Conservation (phyloP, 2,113 vertebrate species). For the Dipodomys merriami region DNA sequence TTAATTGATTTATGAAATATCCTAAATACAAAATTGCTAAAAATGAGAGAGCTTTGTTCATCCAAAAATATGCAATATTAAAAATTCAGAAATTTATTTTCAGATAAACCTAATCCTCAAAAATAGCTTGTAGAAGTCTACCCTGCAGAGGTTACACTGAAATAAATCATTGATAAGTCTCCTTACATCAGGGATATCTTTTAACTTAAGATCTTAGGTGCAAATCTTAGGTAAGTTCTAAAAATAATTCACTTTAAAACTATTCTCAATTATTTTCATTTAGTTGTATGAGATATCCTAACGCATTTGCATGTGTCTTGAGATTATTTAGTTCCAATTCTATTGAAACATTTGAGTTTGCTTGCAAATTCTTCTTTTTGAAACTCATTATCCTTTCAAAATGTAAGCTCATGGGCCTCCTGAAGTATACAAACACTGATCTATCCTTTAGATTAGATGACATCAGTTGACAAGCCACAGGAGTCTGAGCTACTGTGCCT, state of each 20-base stretch:
- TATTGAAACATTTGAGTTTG: not conserved
- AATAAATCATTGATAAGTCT: not conserved
- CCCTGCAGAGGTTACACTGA: not conserved
- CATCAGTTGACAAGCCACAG: slow-evolving; percentile 77
- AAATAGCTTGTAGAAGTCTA: slow-evolving; percentile 4
- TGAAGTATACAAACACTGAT: slow-evolving; percentile 62
- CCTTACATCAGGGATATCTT: not conserved
- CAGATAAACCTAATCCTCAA: not conserved
- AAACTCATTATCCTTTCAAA: slow-evolving; percentile 34
- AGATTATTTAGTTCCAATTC: not conserved
- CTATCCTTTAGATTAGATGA: slow-evolving; percentile 77
- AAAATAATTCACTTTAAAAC: not conserved
- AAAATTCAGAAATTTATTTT: not conserved
- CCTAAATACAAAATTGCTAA: slow-evolving; percentile 33
- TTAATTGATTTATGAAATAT: slow-evolving; percentile 69
- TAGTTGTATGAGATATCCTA: slow-evolving; percentile 3
- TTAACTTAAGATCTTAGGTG: not conserved
- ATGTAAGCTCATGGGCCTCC: slow-evolving; percentile 38
- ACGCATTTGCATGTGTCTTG: not conserved
- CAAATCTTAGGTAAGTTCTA: not conserved
- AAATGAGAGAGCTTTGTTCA: slow-evolving; percentile 17
- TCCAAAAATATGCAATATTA: slow-evolving; percentile 37
- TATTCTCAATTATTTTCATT: not conserved
- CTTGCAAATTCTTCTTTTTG: slow-evolving; percentile 33
- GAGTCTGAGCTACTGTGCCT: slow-evolving; percentile 81